These are phyloP conservation scores for Melanocharis versteri DNA, from an alignment of 2,113 vertebrate genomes.

Conservation along the genomic window DNA sequence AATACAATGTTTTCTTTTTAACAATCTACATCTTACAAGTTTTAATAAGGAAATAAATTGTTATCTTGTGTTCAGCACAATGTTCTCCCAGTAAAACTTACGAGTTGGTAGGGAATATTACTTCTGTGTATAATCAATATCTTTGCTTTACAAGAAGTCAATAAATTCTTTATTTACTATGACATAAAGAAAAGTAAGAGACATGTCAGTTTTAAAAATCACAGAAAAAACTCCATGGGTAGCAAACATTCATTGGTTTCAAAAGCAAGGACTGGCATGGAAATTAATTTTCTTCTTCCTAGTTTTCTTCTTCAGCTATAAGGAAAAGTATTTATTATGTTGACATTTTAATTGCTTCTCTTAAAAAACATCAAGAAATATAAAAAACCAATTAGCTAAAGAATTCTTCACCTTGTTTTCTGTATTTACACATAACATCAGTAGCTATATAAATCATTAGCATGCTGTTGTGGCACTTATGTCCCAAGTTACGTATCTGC, in stretches of 20 bases:
- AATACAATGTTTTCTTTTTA: background rate
- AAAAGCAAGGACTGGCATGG: background rate
- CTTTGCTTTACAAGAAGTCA: background rate
- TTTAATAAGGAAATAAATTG: background rate
- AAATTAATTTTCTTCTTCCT: background rate
- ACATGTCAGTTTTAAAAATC: background rate
- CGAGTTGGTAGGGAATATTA: background rate
- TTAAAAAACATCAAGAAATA: background rate
- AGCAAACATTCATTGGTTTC: background rate
- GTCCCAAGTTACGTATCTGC: background rate
- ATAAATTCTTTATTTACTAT: background rate
- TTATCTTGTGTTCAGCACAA: background rate
- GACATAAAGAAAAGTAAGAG: background rate
- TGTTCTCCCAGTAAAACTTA: background rate
- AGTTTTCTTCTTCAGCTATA: background rate
- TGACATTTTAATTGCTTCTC: background rate
- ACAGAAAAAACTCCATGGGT: background rate
- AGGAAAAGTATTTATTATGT: background rate
- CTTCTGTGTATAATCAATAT: background rate
- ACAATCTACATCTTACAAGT: background rate
- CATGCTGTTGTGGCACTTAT: background rate
- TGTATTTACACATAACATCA: background rate
- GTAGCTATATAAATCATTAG: background rate
- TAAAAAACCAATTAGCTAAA: background rate
- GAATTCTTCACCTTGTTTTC: background rate